Base-by-base conservation (phyloP, 2,888 invertebrate species). In the Candidula unifasciata region DNA sequence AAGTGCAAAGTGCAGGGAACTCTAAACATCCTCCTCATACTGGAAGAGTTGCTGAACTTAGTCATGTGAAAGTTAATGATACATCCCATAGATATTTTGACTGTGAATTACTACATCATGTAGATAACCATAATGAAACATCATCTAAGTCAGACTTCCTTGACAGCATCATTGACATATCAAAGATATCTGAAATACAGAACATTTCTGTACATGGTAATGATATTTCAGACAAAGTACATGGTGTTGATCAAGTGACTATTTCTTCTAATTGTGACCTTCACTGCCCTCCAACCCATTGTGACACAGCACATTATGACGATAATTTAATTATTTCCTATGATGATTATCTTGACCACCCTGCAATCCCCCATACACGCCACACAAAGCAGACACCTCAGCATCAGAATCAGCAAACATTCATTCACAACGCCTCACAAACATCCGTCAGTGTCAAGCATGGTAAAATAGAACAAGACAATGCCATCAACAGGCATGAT, bases 171-270 rank as follows among this genome's bases (percentile, higher is more conserved):
- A 64, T 79, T 44, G 68, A 79, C 21, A 68, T 79, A 27, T 79
- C 79, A 44, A 79, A 79, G 44, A 64, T 79, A 30, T 79, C 79
- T 44, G 27, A 66, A 16, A 79, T 79, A 66, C 30, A 79, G 27
- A 52, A 44, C 27, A 52, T 44, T 16, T 33, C 24, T 18, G 37
- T 16, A 68, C 68, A 68, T 27, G 33, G 33, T 68, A 71, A 18
- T 24, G 18, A 18, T 24, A 37, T 71, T 6, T 68, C 8, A 6
- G 27, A 69, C 5, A 73, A 24, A n/a, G 52, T 35, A 37, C 24
- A 71, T 71, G 27, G 13, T 44, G n/a, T n/a, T 8, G n/a, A 44
- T 13, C n/a, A n/a, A n/a, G 13, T n/a, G 66, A 27, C 27, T n/a
- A 27, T 13, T 66, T 24, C 44, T 44, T 44, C 8, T 44, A 44